Percentiles rank a stretch among this genome's conserved stretches.
Evolutionary conservation across 2,888 invertebrate species (phyloP).

Genomic region (Amblyteles armatorius): DNA sequence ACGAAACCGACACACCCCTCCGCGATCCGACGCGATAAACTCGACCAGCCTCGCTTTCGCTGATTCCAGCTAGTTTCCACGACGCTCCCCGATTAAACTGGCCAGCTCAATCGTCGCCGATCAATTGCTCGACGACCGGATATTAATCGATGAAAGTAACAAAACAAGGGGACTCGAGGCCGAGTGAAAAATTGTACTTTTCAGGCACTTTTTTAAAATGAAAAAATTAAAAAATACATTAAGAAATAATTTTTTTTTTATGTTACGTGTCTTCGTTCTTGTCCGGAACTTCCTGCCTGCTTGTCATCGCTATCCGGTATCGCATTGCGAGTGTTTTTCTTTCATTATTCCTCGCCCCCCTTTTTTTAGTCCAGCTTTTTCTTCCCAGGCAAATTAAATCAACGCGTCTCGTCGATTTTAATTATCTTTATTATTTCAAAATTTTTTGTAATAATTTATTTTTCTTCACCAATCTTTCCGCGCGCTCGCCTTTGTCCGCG

Average conservation of each 20-base stretch:
- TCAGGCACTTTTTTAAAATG: not conserved
- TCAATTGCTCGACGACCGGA: not conserved
- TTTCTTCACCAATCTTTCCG: too few species aligned
- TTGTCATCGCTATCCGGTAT: constrained; percentile 42
- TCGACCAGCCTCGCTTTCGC: constrained; percentile 64
- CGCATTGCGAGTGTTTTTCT: constrained; percentile 39
- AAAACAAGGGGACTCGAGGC: not conserved
- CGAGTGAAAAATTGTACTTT: not conserved
- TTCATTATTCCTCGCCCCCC: constrained; percentile 13
- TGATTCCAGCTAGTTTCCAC: not conserved
- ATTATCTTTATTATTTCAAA: too few species aligned
- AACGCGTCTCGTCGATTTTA: too few species aligned
- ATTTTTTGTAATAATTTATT: too few species aligned
- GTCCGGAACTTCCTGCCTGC: constrained; percentile 10
- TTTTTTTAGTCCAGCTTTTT: not conserved
- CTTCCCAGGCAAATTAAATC: not conserved
- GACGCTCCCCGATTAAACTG: not conserved
- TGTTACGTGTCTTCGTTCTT: constrained; percentile 19
- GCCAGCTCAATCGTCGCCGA: not conserved
- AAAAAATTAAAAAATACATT: too few species aligned
- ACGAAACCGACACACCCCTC: constrained; percentile 68
- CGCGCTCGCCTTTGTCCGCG: too few species aligned
- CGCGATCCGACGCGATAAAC: constrained; percentile 67
- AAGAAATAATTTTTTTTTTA: not conserved
- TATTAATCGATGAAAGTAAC: not conserved